Percentiles rank a stretch among this genome's conserved stretches.
phyloP scores from a whole-genome alignment of 92 coral and sea anemone species.

The Parazoanthus atlanticus region DNA sequence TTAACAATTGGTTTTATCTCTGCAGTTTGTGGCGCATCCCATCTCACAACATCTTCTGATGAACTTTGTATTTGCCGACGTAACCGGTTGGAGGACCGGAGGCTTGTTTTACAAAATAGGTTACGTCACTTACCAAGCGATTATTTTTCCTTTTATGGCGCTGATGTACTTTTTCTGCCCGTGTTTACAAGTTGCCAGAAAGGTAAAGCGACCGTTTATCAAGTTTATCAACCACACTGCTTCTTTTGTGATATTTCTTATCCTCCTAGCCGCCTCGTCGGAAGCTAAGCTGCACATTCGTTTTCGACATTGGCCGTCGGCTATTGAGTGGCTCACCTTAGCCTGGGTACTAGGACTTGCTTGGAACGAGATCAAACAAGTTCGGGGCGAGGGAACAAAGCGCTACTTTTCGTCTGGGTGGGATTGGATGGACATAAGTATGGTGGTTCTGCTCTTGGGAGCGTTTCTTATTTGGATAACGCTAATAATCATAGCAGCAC shows the following conservation, averaged over 20 bases:
- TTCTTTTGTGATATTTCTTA: conserved; percentile 80
- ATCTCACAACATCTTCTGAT: conserved; percentile 92
- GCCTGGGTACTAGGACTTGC: conserved; percentile 95
- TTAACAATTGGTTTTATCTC: not conserved
- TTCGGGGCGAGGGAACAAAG: conserved; percentile 78
- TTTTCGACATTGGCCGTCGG: conserved; percentile 69
- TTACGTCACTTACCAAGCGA: conserved; percentile 82
- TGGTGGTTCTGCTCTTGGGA: conserved; percentile 81
- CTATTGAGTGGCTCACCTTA: conserved; percentile 74
- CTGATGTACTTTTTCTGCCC: conserved; percentile 82
- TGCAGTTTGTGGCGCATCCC: conserved; percentile 96
- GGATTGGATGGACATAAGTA: conserved; percentile 99
- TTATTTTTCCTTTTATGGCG: conserved; percentile 90
- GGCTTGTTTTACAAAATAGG: conserved; percentile 73
- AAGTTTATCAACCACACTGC: conserved; percentile 95
- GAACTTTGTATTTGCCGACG: conserved; percentile 87
- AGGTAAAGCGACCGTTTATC: conserved; percentile 87
- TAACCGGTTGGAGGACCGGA: conserved; percentile 88
- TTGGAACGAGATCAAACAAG: conserved; percentile 96
- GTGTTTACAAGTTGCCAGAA: conserved; percentile 73
- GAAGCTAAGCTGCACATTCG: conserved; percentile 78
- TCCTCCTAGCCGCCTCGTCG: conserved; percentile 87
- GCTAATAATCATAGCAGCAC: conserved; percentile 42
- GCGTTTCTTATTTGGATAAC: conserved; percentile 81
- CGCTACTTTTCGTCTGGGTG: conserved; percentile 95